Percentiles rank a stretch among this genome's conserved stretches.
phyloP scores from a whole-genome alignment of 92 coral and sea anemone species.

The Palythoa caribaeorum region DNA sequence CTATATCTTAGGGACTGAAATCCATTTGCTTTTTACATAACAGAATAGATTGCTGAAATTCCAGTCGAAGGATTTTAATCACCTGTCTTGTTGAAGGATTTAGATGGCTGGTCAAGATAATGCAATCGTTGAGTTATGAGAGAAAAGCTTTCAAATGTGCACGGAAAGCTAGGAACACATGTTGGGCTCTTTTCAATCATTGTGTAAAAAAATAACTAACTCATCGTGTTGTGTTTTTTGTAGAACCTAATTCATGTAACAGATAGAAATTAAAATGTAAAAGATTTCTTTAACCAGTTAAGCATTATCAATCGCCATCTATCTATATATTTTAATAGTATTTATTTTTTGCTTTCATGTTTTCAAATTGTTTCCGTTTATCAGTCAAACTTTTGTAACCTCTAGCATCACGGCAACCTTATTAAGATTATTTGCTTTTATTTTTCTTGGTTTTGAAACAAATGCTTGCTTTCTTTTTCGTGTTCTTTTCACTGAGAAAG shows the following conservation, averaged over 20 bases:
- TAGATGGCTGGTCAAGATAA: conserved; percentile 43
- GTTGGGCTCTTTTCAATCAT: neutral
- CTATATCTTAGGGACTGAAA: neutral
- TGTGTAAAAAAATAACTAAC: neutral
- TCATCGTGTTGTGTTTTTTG: neutral
- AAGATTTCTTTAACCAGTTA: too few relatives aligned
- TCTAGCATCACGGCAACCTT: too few relatives aligned
- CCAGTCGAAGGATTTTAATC: conserved; percentile 5
- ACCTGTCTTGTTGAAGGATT: conserved; percentile 48
- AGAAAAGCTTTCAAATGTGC: conserved; percentile 3
- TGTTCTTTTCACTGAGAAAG: too few relatives aligned
- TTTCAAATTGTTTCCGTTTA: too few relatives aligned
- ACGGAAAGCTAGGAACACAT: neutral
- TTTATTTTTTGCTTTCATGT: too few relatives aligned
- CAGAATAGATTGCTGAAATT: conserved; percentile 27
- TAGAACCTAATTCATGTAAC: neutral
- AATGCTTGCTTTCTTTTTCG: too few relatives aligned
- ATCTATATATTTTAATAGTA: too few relatives aligned
- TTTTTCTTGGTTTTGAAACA: too few relatives aligned
- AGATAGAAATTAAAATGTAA: neutral
- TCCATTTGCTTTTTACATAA: conserved; percentile 18
- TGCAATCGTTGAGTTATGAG: neutral
- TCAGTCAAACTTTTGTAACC: too few relatives aligned
- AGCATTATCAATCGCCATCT: too few relatives aligned
- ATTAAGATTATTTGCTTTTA: too few relatives aligned